Evolutionary conservation across 2,797 vertebrate genomes (phyloP).

Genomic region (Oophaga sylvatica): DNA sequence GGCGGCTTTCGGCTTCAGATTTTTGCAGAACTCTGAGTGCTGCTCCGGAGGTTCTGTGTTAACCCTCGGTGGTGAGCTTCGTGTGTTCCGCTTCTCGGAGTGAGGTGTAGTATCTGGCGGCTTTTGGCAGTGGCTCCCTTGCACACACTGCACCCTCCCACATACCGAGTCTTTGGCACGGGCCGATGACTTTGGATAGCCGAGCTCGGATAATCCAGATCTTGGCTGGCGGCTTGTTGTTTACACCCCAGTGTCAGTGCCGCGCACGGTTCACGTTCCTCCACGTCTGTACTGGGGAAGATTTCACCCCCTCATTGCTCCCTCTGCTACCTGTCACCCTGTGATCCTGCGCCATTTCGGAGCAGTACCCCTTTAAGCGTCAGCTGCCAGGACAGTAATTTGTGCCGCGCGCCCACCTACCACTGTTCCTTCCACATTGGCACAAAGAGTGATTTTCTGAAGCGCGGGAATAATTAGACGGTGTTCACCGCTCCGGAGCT

Average conservation of each 20-base stretch:
- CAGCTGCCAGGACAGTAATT: slow-evolving; percentile 21
- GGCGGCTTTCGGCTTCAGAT: too few species aligned
- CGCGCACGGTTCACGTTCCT: neutral
- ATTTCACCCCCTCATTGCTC: neutral
- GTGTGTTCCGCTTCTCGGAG: neutral
- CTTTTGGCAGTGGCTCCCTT: neutral
- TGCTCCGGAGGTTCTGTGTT: neutral
- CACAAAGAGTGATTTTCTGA: slow-evolving; percentile 30
- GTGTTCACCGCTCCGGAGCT: slow-evolving; percentile 11
- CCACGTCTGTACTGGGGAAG: neutral
- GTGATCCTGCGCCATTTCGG: neutral
- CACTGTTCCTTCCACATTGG: slow-evolving; percentile 37
- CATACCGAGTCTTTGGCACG: neutral
- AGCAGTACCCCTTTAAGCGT: neutral
- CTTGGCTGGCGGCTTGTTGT: neutral
- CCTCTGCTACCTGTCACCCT: neutral
- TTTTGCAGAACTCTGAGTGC: too few species aligned
- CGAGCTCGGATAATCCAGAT: slow-evolving; percentile 24
- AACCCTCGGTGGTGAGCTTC: neutral
- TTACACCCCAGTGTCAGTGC: slow-evolving; percentile 2
- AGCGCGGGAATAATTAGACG: slow-evolving; percentile 36
- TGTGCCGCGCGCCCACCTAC: slow-evolving; percentile 23
- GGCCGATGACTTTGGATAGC: neutral
- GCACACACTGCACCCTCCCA: neutral
- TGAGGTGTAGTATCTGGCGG: neutral